Evolutionary conservation across 2,797 vertebrate genomes (phyloP), one percentile per base, ranked within the genome.

Genomic region (Percopsis omiscomaycus): DNA sequence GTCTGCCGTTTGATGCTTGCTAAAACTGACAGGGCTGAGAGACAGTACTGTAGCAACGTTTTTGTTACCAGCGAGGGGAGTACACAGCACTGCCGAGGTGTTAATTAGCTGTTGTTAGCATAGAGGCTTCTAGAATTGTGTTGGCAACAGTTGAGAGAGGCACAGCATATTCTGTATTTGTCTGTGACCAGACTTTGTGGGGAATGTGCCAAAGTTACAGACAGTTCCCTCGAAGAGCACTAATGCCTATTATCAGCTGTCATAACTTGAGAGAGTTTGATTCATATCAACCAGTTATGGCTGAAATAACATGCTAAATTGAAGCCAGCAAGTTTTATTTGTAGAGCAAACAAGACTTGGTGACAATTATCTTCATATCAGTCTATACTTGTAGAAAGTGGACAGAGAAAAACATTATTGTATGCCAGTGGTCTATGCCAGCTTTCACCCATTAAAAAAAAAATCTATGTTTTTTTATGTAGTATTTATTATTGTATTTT

Each of bases 61-160:
- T 85, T 82, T 83, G 80, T 85, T 87, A 75, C 73, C 75, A 52
- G 30, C 63, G 61, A 75, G 59, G 65, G 69, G 64, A 71, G 74
- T 68, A 66, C 2, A 11, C 62, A 5, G 67, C 74, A 66, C 64
- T 55, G 59, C 67, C 80, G 75, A 81, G 73, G 85, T 87, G 87
- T 80, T 89, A 85, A 89, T 90, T 80, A 88, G 77, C 75, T 69
- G 73, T 75, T 78, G 71, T 81, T 63, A 68, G 77, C 77, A 62
- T 22, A 56, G 63, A 76, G 77, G 82, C 71, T 74, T 72, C 68
- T 64, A 70, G 69, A 58, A 66, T 70, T 80, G 64, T 71, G 74
- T 61, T 47, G 68, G 66, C 61, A 64, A 79, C 66, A 59, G 68
- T 69, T 78, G 68, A 59, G 60, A 75, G 74, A 71, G 66, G 58